Base-by-base conservation (phyloP, 2,888 invertebrate species). In the Ophion costatus region DNA sequence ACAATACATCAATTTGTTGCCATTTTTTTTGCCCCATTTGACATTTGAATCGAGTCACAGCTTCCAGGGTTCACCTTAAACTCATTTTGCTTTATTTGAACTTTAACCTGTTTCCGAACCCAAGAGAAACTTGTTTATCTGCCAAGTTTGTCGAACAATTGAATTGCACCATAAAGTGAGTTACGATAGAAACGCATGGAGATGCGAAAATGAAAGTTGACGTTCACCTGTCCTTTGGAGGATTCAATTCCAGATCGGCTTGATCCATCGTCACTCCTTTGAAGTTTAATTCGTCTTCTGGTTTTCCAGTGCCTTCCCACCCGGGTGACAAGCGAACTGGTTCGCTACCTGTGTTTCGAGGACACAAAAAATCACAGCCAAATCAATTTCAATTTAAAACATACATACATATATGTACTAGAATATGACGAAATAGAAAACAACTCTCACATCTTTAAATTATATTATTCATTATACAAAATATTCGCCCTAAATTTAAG, bases 311-410 rank as follows among this genome's bases (percentile, higher is more conserved):
- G 85, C 97, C 97, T 94, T 98, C 98, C 97, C 97, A 98, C 80
- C 97, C 97, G 14, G 98, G 98, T 77, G 97, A 98, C 86, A 98
- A 95, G 89, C 96, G 96, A 86, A 98, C 98, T 71, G 98, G 97
- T 94, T 97, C 97, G 89, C 95, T 94, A 88, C 95, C 95, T 88
- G 95, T 75, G 64, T 22, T 75, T 73, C 71, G 20, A 9, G 38
- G 57, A 56, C 0, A 51, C 70, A 63, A 38, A 75, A 73, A 42
- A 66, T 0, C n/a, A 61, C 7, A 42, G 20, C 9, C 57, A 17
- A 51, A 51, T 59, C 7, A 59, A 59, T 59, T 20, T 20, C 2
- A 20, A 59, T 59, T 9, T 10, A 59, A 59, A 22, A 29, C 29
- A 29, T 29, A 29, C 29, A 29, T 29, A 29, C 29, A 29, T 29